Base-by-base conservation (phyloP, 2,113 vertebrate genomes). In the Narcine bancroftii region DNA sequence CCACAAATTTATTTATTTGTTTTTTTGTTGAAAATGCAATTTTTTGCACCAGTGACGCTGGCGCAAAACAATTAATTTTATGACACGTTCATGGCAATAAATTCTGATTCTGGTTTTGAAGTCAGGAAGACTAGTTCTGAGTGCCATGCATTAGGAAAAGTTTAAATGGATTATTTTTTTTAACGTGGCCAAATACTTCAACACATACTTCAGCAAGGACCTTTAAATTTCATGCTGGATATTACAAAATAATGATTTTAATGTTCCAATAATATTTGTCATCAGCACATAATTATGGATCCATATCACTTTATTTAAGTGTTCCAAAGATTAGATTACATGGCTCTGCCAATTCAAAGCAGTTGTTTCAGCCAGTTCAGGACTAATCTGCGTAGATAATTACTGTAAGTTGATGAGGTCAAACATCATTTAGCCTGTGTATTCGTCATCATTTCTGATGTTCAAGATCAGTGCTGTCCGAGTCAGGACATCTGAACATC, bases 301-400 rank as follows among this genome's bases (percentile, higher is more conserved):
- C 79, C 79, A 83, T 56, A 83, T 83, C 79, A 83, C 47, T 83
- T 56, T 56, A 56, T 56, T 83, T n/a, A 83, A 83, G 79, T 83
- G 79, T 83, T 83, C 29, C 47, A 50, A 83, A 29, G 47, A 83
- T 83, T 56, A 83, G 33, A 83, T 83, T 83, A 56, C 79, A 83
- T 83, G 29, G 50, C 79, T 56, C 79, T 83, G 79, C 47, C 50
- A 33, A 56, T 83, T 83, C 29, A 33, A 56, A 29, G 29, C 26
- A 83, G 53, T n/a, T 56, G 29, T 33, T 83, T 83, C 79, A 33
- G 45, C 29, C 79, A 56, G 79, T 83, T 56, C 29, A 56, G 50
- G 79, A 29, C 50, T 83, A 83, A 83, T 83, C n/a, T 83, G 47
- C 17, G 50, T 56, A 79, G 76, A 50, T 79, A 79, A 79, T 50